Evolutionary conservation across 2,113 vertebrate species (phyloP).

Genomic region (Leptobrachium ailaonicum): DNA sequence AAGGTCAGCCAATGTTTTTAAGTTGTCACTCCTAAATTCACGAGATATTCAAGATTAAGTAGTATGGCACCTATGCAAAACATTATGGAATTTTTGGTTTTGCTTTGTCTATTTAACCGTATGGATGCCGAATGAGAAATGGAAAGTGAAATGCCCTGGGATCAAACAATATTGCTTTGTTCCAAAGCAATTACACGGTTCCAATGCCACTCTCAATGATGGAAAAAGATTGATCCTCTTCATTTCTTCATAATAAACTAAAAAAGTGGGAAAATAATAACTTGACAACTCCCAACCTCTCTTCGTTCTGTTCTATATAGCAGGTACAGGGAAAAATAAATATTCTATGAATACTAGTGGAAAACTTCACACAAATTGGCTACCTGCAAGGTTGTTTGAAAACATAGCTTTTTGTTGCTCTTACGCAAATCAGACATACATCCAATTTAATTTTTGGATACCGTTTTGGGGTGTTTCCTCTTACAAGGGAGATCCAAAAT

Average conservation of each 20-base stretch:
- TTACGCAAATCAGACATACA: too few species aligned
- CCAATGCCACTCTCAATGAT: neutral
- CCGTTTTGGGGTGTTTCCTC: too few species aligned
- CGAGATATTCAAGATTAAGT: constrained; percentile 38
- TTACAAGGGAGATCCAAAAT: too few species aligned
- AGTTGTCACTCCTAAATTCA: constrained; percentile 32
- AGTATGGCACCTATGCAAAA: neutral
- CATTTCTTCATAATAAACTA: neutral
- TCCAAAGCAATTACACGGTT: neutral
- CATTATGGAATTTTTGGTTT: neutral
- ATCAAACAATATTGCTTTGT: neutral
- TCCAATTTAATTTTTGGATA: too few species aligned
- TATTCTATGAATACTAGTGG: too few species aligned
- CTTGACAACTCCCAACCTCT: too few species aligned
- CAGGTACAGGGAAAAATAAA: too few species aligned
- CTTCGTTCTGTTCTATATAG: too few species aligned
- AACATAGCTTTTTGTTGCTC: too few species aligned
- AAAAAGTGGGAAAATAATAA: too few species aligned
- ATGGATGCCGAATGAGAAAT: neutral
- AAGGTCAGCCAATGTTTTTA: constrained; percentile 37
- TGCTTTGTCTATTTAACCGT: neutral
- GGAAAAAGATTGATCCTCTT: neutral
- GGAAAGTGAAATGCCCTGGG: neutral
- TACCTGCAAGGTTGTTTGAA: too few species aligned
- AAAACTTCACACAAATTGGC: too few species aligned